These are phyloP conservation scores for Sparidentex hasta DNA, from an alignment of 2,797 vertebrate genomes.

Conservation along the genomic window DNA sequence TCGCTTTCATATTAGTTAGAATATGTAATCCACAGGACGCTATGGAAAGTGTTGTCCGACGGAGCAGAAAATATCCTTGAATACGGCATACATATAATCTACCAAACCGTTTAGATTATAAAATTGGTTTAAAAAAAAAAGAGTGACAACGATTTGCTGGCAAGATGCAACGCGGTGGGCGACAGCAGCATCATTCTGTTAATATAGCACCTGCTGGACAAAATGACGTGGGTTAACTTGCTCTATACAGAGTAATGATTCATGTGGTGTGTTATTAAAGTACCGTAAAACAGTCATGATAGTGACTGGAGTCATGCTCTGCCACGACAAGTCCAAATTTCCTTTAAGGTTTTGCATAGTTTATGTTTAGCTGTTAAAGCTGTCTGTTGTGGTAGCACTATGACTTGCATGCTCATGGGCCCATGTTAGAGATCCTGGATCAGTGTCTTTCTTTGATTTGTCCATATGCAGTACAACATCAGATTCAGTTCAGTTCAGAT, in stretches of 20 bases:
- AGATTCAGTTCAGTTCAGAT: no score
- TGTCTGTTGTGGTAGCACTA: neutral
- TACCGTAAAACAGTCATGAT: no score
- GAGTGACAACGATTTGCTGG: neutral
- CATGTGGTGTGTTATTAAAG: neutral
- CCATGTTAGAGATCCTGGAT: neutral
- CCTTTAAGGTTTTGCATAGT: neutral
- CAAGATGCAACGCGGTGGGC: neutral
- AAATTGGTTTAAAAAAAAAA: no score
- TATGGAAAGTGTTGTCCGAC: fast-evolving
- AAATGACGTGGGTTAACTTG: neutral
- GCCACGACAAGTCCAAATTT: neutral
- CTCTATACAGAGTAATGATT: neutral
- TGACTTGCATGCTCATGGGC: neutral
- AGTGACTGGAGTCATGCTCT: neutral
- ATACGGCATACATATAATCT: constrained; percentile 14
- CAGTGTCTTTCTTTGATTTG: neutral
- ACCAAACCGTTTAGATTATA: fast-evolving
- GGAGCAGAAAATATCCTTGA: fast-evolving
- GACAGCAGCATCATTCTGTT: neutral
- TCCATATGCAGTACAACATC: neutral
- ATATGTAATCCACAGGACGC: fast-evolving
- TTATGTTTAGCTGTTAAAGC: neutral
- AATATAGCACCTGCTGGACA: neutral
- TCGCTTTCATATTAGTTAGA: neutral